A percentile compares a stretch with the other conserved stretches of the same genome.
phyloP scores from a whole-genome alignment of 1,140 invertebrate genomes.

The Orchesella cincta region DNA sequence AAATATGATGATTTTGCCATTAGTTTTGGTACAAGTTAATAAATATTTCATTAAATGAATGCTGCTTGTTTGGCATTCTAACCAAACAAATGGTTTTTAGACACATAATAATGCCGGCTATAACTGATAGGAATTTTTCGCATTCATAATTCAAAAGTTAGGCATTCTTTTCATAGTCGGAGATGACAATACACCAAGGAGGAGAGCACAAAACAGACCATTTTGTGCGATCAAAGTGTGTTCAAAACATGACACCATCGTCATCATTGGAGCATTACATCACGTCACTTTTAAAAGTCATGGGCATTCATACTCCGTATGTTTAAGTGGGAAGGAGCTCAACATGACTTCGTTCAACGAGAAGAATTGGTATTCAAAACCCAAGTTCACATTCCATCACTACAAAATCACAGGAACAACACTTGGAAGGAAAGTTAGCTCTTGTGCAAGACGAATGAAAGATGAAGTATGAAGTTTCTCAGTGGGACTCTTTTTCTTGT shows the following conservation, averaged over 20 bases:
- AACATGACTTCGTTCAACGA: constrained; percentile 20
- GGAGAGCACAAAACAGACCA: no score
- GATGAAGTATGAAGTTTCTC: constrained; percentile 15
- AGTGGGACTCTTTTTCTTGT: not conserved
- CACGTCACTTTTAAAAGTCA: not conserved
- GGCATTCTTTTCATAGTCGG: no score
- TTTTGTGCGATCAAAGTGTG: no score
- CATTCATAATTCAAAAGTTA: no score
- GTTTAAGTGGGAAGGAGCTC: not conserved
- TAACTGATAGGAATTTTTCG: no score
- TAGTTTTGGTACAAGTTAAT: not conserved
- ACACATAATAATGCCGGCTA: no score
- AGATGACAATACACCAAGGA: no score
- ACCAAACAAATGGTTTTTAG: no score
- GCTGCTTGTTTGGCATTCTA: no score
- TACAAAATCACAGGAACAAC: not conserved
- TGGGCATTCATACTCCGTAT: not conserved
- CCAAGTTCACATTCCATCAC: not conserved
- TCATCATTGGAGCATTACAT: not conserved
- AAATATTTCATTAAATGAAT: not conserved
- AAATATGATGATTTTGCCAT: not conserved
- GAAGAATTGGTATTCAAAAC: no score
- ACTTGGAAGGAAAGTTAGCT: not conserved
- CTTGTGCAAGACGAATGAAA: constrained; percentile 1
- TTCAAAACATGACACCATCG: constrained; percentile 24